Conservation (phyloP, 1,140 invertebrate genomes). For the Drosophila hydei region DNA sequence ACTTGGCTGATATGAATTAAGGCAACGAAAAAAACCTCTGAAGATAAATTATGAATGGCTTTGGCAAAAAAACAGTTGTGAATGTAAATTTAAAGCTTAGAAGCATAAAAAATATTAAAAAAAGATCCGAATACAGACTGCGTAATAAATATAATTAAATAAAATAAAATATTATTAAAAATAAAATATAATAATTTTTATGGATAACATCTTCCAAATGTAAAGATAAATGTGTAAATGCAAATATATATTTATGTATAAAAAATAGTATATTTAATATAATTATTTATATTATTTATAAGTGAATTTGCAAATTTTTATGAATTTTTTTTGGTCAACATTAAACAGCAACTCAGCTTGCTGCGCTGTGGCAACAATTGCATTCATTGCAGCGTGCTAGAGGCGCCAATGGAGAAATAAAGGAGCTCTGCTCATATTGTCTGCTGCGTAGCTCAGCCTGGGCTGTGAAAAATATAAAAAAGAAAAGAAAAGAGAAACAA, state of each 20-base stretch:
- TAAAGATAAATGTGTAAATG: too few species aligned
- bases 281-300: too few species aligned
- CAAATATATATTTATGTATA: too few species aligned
- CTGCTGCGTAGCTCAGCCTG: slow-evolving; percentile 3
- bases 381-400: slow-evolving; percentile 24
- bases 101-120: background rate
- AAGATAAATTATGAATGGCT: background rate
- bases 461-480: background rate
- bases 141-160: too few species aligned
- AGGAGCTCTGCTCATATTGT: slow-evolving; percentile 26
- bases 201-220: too few species aligned
- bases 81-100: background rate
- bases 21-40: background rate
- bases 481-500: slow-evolving; percentile 8
- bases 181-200: background rate
- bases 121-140: too few species aligned
- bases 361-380: background rate
- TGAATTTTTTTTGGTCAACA: too few species aligned
- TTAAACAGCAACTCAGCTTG: too few species aligned
- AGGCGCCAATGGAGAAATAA: slow-evolving; percentile 40
- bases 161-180: background rate
- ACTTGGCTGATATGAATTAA: slow-evolving; percentile 13
- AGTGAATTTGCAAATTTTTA: too few species aligned
- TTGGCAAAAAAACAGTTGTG: background rate
- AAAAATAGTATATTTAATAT: too few species aligned